Evolutionary conservation across 1,140 invertebrate species (phyloP), one percentile per base, ranked within the genome.

Genomic region (Neomicropteryx cornuta): DNA sequence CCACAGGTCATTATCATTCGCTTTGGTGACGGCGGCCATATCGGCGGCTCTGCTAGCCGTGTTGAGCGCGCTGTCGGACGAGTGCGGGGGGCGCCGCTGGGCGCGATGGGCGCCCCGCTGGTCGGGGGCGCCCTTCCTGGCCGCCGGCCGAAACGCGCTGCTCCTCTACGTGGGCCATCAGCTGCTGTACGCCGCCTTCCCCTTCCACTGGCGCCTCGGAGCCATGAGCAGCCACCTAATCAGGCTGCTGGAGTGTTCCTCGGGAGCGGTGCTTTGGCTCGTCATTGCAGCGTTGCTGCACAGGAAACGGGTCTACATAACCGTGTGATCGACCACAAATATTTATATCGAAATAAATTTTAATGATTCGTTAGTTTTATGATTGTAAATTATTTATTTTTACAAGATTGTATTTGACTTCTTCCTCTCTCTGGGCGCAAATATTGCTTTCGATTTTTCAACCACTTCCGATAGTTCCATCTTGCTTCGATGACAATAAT

Each of bases 131-230:
- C 91, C 91, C 4, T 91, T 95, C 51, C 67, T 75, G 34, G 70
- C 79, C 45, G 68, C 74, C 69, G 92, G 92, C 17, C 89, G 91
- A 77, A 97, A 97, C 64, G 78, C 88, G 4, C 77, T 95, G 16
- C 64, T 89, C 4, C 69, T 95, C 42, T 96, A 93, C 57, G 65
- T 89, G 4, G 87, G 89, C 0, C 89, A 94, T 55, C 73, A 71
- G 4, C 47, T 95, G 0, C 78, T 86, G 47, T 77, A 77, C 23
- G 68, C 79, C 44, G 76, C 87, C 47, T 87, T 94, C 62, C 91
- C 81, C 1, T 94, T 84, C 62, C 83, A 83, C 45, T 90, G 85
- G 83, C 60, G 59, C 8, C 56, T 80, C 35, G 75, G 69, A 0
- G 43, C 61, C 11, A 83, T 81, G 81, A 74, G 75, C 38, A 87